Percentiles rank a stretch among this genome's conserved stretches.
Conservation (phyloP, 2,888 invertebrate species). For the Idaea biselata region DNA sequence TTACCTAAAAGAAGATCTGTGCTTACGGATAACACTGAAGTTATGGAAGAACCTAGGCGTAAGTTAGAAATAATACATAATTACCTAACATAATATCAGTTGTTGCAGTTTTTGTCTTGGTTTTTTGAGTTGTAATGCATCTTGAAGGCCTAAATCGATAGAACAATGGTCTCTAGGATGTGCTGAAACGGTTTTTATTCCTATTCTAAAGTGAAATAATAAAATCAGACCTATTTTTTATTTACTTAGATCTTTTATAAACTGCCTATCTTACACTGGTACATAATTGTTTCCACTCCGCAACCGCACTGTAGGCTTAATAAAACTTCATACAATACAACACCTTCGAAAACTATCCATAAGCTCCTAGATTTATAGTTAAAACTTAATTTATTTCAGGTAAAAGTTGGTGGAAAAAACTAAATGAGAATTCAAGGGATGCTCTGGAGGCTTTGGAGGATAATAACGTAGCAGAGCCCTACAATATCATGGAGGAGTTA, state of each 20-base stretch:
- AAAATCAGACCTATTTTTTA: no score
- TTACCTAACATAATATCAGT: no score
- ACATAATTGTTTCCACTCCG: no score
- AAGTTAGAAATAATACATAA: constrained; percentile 34
- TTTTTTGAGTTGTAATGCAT: no score
- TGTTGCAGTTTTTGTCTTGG: background rate
- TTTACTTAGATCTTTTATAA: no score
- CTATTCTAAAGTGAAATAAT: no score
- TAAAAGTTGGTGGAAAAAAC: constrained; percentile 68
- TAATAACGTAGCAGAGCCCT: constrained; percentile 37
- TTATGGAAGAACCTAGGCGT: constrained; percentile 58
- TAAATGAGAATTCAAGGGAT: constrained; percentile 57
- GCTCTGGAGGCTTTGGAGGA: constrained; percentile 51
- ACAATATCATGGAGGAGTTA: constrained; percentile 53
- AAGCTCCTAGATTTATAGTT: constrained; percentile 9
- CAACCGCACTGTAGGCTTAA: background rate
- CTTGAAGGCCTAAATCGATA: no score
- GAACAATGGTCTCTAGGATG: no score
- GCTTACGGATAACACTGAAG: constrained; percentile 59
- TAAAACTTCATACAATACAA: no score
- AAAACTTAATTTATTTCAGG: constrained; percentile 39
- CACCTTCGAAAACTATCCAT: constrained; percentile 1
- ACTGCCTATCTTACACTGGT: no score
- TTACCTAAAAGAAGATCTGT: constrained; percentile 49
- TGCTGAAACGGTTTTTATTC: no score